These are phyloP conservation scores for Pyxicephalus adspersus DNA, from an alignment of 2,113 vertebrate genomes.

Conservation along the genomic window DNA sequence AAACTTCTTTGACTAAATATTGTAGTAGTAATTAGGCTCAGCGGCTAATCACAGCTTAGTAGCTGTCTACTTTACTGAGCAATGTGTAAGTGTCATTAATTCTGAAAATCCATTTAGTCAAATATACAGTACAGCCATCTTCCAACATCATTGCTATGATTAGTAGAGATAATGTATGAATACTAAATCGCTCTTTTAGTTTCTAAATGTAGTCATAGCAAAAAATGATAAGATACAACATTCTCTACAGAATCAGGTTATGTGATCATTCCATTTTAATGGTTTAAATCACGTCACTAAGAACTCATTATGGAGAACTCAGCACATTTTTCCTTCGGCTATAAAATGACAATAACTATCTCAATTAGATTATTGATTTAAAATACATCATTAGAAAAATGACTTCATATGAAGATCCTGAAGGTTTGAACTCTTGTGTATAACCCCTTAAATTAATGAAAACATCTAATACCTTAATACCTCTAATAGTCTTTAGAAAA, in stretches of 20 bases:
- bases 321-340: neutral
- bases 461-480: neutral
- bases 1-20: no score
- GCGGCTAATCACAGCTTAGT: no score
- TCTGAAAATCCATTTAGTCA: no score
- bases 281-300: neutral
- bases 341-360: constrained; percentile 20
- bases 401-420: neutral
- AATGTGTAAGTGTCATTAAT: no score
- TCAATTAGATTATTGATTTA: constrained; percentile 34
- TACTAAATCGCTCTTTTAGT: neutral
- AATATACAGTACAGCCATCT: neutral
- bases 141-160: neutral
- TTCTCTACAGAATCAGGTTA: neutral
- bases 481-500: neutral
- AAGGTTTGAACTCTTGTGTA: constrained; percentile 4
- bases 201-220: neutral
- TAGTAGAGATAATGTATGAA: neutral
- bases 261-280: neutral
- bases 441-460: constrained; percentile 15
- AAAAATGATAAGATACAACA: neutral
- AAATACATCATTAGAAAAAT: constrained; percentile 1
- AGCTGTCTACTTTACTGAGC: no score
- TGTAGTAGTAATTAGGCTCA: no score
- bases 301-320: constrained; percentile 12